Conservation (phyloP, 2,113 vertebrate genomes). For the Clarias macrocephalus region DNA sequence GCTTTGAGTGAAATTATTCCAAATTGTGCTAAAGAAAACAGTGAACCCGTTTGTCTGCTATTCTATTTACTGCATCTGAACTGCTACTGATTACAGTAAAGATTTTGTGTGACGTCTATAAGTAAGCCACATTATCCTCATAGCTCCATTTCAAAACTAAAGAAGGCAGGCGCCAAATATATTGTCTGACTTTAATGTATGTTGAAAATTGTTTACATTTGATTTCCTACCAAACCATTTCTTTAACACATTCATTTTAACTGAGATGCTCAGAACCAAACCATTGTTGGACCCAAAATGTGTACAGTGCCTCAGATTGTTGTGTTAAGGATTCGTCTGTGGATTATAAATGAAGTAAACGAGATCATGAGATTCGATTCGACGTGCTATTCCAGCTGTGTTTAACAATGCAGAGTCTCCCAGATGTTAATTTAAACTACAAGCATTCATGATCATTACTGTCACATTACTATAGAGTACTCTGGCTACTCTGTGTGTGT, state of each 20-base stretch:
- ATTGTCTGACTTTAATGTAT: background rate
- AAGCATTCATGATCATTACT: slow-evolving; percentile 18
- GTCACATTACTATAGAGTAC: background rate
- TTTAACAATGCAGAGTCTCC: slow-evolving; percentile 83
- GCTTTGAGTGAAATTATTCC: background rate
- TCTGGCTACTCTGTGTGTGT: slow-evolving; percentile 68
- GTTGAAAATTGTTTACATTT: background rate
- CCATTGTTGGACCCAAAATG: background rate
- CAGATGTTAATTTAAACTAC: slow-evolving; percentile 14
- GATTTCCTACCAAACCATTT: background rate
- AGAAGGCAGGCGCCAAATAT: background rate
- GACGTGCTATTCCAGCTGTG: slow-evolving; percentile 30
- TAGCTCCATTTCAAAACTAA: background rate
- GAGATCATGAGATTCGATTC: background rate
- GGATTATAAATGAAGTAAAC: background rate
- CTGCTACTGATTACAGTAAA: background rate
- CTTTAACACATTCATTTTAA: background rate
- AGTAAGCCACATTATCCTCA: background rate
- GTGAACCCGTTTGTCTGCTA: background rate
- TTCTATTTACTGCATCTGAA: background rate
- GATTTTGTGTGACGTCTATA: background rate
- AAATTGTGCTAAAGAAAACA: background rate
- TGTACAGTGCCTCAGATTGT: slow-evolving; percentile 43
- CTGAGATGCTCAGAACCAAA: background rate
- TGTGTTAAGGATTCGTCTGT: background rate